phyloP scores from a whole-genome alignment of 2,888 invertebrate species.

The Archips xylosteana region DNA sequence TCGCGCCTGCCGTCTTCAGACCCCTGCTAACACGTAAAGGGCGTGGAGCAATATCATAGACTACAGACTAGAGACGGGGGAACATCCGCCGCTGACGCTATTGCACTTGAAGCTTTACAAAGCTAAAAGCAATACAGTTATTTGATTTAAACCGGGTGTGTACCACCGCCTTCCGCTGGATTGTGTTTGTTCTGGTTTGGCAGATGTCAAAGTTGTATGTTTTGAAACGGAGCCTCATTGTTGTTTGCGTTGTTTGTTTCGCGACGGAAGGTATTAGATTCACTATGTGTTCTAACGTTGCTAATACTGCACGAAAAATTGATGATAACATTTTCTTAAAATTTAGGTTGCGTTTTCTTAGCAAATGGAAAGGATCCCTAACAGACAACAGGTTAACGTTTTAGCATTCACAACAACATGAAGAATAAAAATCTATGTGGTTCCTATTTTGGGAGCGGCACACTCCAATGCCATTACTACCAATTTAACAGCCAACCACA shows the following conservation, averaged over 20 bases:
- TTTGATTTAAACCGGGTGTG: slow-evolving; percentile 85
- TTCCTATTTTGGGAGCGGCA: neutral
- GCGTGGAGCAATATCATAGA: slow-evolving; percentile 85
- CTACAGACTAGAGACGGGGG: slow-evolving; percentile 79
- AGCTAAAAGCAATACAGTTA: slow-evolving; percentile 86
- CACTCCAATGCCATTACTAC: neutral
- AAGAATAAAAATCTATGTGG: neutral
- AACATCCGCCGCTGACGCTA: slow-evolving; percentile 82
- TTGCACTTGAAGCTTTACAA: slow-evolving; percentile 85
- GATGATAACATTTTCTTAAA: slow-evolving; percentile 32
- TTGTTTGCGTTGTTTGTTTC: slow-evolving; percentile 78
- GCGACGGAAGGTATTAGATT: slow-evolving; percentile 70
- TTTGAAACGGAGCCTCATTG: slow-evolving; percentile 78
- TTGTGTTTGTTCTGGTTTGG: slow-evolving; percentile 85
- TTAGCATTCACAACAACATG: too few relatives aligned
- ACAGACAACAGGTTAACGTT: neutral
- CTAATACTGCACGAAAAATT: slow-evolving; percentile 39
- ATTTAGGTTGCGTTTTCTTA: neutral
- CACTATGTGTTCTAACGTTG: slow-evolving; percentile 48
- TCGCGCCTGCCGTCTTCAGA: slow-evolving; percentile 66
- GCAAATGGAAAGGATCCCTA: neutral
- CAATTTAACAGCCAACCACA: neutral
- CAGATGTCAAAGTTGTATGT: slow-evolving; percentile 85
- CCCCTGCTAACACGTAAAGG: slow-evolving; percentile 81
- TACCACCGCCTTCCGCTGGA: slow-evolving; percentile 80